Conservation (phyloP, 1,140 invertebrate species). For the Trachelipus rathkii region DNA sequence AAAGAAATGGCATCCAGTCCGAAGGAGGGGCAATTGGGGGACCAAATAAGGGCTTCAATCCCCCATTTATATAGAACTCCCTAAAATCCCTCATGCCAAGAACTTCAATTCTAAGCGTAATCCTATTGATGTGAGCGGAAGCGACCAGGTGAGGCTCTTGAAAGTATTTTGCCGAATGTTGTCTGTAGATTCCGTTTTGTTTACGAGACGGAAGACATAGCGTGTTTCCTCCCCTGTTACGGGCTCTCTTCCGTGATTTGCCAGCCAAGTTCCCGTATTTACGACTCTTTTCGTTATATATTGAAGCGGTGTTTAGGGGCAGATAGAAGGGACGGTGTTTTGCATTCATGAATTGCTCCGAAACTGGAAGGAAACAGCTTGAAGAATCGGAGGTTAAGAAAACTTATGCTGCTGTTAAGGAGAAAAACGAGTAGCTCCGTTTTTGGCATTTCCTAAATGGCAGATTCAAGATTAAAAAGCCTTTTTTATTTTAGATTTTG, state of each 20-base stretch:
- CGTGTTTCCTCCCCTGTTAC: constrained; percentile 7
- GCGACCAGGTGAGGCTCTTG: not conserved
- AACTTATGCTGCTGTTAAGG: constrained; percentile 7
- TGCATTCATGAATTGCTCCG: constrained; percentile 8
- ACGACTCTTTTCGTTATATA: constrained; percentile 8
- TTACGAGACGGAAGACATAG: constrained; percentile 4
- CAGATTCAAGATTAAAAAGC: constrained; percentile 4
- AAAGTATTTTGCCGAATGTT: constrained; percentile 1
- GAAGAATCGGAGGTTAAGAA: constrained; percentile 2
- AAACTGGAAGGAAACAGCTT: constrained; percentile 12
- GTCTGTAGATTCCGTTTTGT: not conserved
- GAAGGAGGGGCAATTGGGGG: not conserved
- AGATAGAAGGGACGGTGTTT: constrained; percentile 11
- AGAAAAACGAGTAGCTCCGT: constrained; percentile 7
- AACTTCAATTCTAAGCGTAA: not conserved
- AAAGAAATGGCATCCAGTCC: not conserved
- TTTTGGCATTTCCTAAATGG: constrained; percentile 10
- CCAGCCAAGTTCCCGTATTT: constrained; percentile 8
- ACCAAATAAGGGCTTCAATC: not conserved
- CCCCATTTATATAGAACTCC: not conserved
- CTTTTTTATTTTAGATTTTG: not conserved
- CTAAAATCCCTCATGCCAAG: not conserved
- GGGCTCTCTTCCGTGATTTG: constrained; percentile 5
- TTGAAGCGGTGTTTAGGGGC: constrained; percentile 7
- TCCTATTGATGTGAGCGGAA: not conserved